A percentile compares a stretch with the other conserved stretches of the same genome.
Evolutionary conservation across 2,797 vertebrate genomes (phyloP).

Genomic region (Hippocampus kuda): DNA sequence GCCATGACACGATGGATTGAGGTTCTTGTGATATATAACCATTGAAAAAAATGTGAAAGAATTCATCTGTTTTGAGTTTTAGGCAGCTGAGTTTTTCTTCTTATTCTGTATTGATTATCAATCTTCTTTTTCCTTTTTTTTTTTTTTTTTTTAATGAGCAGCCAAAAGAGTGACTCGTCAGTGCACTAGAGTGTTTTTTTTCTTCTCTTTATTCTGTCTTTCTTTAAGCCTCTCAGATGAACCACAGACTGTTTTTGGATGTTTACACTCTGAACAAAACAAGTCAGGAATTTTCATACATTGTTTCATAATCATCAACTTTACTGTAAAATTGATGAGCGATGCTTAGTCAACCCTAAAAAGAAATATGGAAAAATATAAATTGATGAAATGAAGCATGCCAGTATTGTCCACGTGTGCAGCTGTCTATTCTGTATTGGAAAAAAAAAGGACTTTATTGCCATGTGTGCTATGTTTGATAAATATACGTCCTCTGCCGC

Average conservation of each 20-base stretch:
- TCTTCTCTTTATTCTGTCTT: too few species aligned
- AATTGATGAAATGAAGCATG: conserved; percentile 69
- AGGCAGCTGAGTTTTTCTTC: conserved; percentile 40
- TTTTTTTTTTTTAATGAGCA: conserved; percentile 11
- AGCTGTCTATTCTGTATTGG: conserved; percentile 65
- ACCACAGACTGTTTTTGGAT: conserved; percentile 64
- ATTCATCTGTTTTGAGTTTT: conserved; percentile 50
- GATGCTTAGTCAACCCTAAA: conserved; percentile 44
- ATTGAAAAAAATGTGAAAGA: conserved; percentile 42
- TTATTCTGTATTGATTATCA: conserved; percentile 43
- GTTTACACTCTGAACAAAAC: conserved; percentile 65
- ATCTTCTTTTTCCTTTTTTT: conserved; percentile 33
- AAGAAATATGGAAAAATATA: conserved; percentile 32
- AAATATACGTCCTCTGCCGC: conserved; percentile 67
- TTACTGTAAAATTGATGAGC: conserved; percentile 45
- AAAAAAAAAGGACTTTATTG: conserved; percentile 65
- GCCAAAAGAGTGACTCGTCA: conserved; percentile 38
- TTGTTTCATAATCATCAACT: conserved; percentile 55
- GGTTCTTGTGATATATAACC: conserved; percentile 58
- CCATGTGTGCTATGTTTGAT: conserved; percentile 72
- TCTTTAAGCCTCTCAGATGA: conserved; percentile 48
- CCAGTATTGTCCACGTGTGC: conserved; percentile 71
- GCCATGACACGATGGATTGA: conserved; percentile 48
- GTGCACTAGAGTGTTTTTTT: not conserved
- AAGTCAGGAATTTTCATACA: conserved; percentile 68